These are phyloP conservation scores for Cynopterus sphinx DNA, from an alignment of 2,797 vertebrate genomes.

Conservation along the genomic window DNA sequence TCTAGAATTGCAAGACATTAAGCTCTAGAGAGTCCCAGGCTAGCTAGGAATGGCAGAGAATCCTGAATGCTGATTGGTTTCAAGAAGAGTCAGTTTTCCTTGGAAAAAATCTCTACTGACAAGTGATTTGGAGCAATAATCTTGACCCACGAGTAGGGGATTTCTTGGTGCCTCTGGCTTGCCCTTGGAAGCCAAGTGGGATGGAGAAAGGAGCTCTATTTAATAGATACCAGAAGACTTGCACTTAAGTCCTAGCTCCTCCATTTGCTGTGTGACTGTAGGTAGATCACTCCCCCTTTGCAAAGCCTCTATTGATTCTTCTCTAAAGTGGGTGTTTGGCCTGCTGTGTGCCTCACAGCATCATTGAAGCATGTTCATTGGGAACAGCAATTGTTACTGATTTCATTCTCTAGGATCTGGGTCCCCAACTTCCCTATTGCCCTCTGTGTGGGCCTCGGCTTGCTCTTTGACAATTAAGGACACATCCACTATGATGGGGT, in stretches of 20 bases:
- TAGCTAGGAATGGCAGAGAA: background rate
- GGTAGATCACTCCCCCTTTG: background rate
- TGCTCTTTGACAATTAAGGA: background rate
- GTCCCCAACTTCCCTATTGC: background rate
- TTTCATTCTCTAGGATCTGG: background rate
- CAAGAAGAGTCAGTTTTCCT: background rate
- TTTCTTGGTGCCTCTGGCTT: background rate
- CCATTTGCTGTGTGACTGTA: background rate
- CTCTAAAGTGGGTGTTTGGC: background rate
- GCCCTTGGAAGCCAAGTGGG: background rate
- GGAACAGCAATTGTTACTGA: background rate
- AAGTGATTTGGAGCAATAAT: background rate
- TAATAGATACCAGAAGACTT: background rate
- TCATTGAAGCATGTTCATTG: background rate
- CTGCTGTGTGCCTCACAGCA: background rate
- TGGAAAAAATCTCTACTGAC: background rate
- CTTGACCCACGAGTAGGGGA: background rate
- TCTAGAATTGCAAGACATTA: background rate
- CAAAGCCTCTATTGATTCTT: background rate
- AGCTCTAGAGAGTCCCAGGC: background rate
- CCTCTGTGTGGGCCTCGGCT: background rate
- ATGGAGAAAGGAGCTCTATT: background rate
- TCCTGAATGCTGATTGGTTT: background rate
- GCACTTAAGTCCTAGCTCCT: background rate
- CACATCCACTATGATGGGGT: no score